These are phyloP conservation scores for Cistogaster globosa DNA, from an alignment of 2,888 invertebrate genomes.

Conservation along the genomic window DNA sequence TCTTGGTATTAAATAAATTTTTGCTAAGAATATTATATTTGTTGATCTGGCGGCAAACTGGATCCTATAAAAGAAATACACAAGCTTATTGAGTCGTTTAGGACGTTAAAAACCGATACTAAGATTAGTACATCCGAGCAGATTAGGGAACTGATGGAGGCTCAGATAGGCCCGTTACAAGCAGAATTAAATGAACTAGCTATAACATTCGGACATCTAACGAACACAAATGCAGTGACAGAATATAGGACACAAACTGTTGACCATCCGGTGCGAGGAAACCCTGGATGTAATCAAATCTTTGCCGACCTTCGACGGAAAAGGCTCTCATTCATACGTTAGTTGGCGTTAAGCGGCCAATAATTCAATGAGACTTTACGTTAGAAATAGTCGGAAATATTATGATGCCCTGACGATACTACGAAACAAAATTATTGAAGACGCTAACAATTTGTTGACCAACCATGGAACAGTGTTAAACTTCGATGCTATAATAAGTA, in stretches of 20 bases:
- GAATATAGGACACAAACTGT: slow-evolving; percentile 13
- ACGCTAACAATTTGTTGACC: too few relatives aligned
- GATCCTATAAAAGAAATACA: slow-evolving; percentile 3
- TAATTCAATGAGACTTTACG: too few relatives aligned
- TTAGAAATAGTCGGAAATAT: too few relatives aligned
- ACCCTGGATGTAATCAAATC: too few relatives aligned
- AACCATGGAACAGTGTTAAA: slow-evolving; percentile 1
- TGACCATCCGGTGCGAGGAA: slow-evolving; percentile 7
- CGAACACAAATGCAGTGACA: slow-evolving; percentile 1
- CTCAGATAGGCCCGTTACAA: not conserved
- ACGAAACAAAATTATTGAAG: too few relatives aligned
- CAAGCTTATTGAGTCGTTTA: slow-evolving; percentile 8
- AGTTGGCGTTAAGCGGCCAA: too few relatives aligned
- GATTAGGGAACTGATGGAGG: not conserved
- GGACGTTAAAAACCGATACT: not conserved
- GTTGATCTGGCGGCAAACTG: not conserved
- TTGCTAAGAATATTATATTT: not conserved
- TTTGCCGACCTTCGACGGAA: not conserved
- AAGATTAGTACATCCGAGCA: not conserved
- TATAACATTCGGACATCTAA: slow-evolving; percentile 14
- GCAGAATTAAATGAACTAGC: not conserved
- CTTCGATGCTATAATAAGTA: slow-evolving; percentile 41
- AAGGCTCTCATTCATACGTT: too few relatives aligned
- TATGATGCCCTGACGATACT: too few relatives aligned
- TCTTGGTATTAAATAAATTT: not conserved